Conservation (phyloP, 2,888 invertebrate genomes). For the Caradrina clavipalpis region DNA sequence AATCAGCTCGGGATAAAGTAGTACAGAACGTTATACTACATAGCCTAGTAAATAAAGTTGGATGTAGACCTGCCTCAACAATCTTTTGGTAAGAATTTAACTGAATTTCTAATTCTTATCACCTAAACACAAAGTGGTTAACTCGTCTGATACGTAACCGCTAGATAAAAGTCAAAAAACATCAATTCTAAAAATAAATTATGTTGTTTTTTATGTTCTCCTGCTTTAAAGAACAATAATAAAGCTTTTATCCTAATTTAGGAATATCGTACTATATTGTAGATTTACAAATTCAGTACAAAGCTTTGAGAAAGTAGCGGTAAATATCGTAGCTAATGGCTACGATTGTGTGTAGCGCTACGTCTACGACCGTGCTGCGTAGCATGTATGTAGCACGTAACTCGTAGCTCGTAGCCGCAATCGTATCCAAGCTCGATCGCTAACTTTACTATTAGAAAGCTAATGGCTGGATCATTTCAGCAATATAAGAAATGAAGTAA, state of each 20-base stretch:
- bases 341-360: slow-evolving; percentile 43
- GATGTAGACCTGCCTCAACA: not conserved
- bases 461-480: slow-evolving; percentile 16
- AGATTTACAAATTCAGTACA: slow-evolving; percentile 12
- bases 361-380: slow-evolving; percentile 53
- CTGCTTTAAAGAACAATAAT: not conserved
- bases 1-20: not conserved
- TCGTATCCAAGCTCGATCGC: slow-evolving; percentile 43
- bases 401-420: slow-evolving; percentile 54
- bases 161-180: not conserved
- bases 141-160: slow-evolving; percentile 26
- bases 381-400: slow-evolving; percentile 39
- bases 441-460: slow-evolving; percentile 9
- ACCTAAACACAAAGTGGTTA: not conserved
- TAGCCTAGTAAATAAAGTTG: slow-evolving; percentile 2
- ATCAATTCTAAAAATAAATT: not conserved
- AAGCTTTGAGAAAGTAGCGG: slow-evolving; percentile 13
- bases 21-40: not conserved
- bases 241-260: not conserved
- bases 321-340: slow-evolving; percentile 34
- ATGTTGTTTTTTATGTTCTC: not conserved
- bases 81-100: slow-evolving; percentile 5
- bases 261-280: not conserved
- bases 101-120: not conserved
- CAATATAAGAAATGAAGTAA: slow-evolving; percentile 5